Evolutionary conservation across 1,140 invertebrate species (phyloP).

Genomic region (Popillia japonica): DNA sequence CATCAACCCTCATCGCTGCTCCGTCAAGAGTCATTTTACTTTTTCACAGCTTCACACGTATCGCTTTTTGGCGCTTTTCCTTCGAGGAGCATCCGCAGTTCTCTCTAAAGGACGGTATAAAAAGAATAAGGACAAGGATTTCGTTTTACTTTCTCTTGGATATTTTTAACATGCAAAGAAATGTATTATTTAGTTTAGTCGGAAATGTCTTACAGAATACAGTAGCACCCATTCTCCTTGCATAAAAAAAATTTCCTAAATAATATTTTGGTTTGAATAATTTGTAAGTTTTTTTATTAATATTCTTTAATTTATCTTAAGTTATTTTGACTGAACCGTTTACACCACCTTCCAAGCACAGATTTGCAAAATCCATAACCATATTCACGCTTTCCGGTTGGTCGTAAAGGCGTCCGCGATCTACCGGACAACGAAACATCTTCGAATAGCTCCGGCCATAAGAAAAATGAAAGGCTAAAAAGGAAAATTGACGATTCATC

Average conservation of each 20-base stretch:
- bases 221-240: too few relatives aligned
- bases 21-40: neutral
- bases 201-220: too few relatives aligned
- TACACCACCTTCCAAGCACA: neutral
- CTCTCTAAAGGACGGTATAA: neutral
- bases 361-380: neutral
- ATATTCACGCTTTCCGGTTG: neutral
- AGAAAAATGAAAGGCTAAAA: neutral
- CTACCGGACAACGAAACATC: neutral
- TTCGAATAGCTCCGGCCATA: neutral
- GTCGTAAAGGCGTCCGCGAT: neutral
- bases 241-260: too few relatives aligned
- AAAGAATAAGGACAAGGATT: neutral
- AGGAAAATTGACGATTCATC: constrained; percentile 18
- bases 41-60: constrained; percentile 22
- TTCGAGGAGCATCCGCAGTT: neutral
- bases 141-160: neutral
- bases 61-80: neutral
- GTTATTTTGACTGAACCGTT: too few relatives aligned
- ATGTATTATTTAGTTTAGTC: too few relatives aligned
- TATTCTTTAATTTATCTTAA: too few relatives aligned
- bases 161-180: too few relatives aligned
- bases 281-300: too few relatives aligned
- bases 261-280: too few relatives aligned
- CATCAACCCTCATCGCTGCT: neutral